Base-by-base conservation (phyloP, 2,797 vertebrate species). In the Pempheris klunzingeri region DNA sequence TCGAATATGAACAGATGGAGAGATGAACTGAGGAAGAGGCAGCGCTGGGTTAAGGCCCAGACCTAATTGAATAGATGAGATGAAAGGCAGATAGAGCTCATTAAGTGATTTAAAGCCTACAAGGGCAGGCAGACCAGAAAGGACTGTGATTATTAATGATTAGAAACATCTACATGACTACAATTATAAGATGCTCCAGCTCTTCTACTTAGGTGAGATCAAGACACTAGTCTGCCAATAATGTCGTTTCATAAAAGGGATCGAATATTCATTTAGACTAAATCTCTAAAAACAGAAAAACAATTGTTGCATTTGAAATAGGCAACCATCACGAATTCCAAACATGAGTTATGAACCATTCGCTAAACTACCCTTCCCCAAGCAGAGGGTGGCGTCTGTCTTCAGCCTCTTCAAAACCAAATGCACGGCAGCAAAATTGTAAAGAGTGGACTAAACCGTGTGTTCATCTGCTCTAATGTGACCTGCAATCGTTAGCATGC, bases 31-130 rank as follows among this genome's bases (percentile, higher is more conserved):
- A 69, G 74, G 58, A 68, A 69, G 68, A 69, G 50, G 70, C 50
- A 57, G 61, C 73, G 22, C 53, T 30, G 39, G 70, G 67, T 81
- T 64, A 68, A 54, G 61, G 81, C 73, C 66, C 79, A 71, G 58
- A 75, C 79, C 38, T 85, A 84, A 90, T 77, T 86, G 80, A 88
- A 87, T 63, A 71, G 82, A 86, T 67, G 74, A 78, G 82, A 88
- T 89, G 77, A 87, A 87, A 87, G 67, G 50, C 28, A 82, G 58
- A 76, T 46, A 76, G 61, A 78, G 75, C 71, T 73, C 54, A 49
- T 32, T 73, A 67, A 78, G 53, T 65, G 63, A 84, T 75, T 77
- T 70, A 46, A 66, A 70, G 54, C 32, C 69, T 20, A 66, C 34
- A 59, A 64, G 59, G 73, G 41, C 76, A 80, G 32, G 70, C 38